phyloP scores from a whole-genome alignment of 2,797 vertebrate genomes.

The Trachurus trachurus region DNA sequence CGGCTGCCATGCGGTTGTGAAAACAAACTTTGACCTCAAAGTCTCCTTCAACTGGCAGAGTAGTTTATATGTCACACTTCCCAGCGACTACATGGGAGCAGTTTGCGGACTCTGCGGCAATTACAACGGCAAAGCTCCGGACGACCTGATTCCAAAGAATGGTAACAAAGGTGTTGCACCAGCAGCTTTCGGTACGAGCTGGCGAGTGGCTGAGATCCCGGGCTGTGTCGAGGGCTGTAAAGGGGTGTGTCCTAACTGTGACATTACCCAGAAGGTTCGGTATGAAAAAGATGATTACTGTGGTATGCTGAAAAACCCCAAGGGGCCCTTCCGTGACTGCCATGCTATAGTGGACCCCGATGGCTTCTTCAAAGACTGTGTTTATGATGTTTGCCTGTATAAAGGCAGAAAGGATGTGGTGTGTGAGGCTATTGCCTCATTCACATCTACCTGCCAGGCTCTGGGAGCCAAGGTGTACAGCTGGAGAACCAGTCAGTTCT shows the following conservation, averaged over 20 bases:
- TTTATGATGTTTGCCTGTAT: conserved; percentile 83
- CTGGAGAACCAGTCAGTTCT: conserved; percentile 83
- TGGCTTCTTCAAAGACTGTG: conserved; percentile 79
- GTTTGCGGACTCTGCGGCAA: conserved; percentile 86
- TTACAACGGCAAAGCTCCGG: conserved; percentile 67
- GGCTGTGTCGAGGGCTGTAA: conserved; percentile 76
- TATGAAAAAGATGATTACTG: conserved; percentile 78
- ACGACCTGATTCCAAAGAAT: conserved; percentile 79
- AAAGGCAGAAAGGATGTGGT: conserved; percentile 71
- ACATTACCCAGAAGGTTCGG: conserved; percentile 52
- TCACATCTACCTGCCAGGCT: conserved; percentile 81
- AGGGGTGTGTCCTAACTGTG: conserved; percentile 69
- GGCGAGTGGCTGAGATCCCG: conserved; percentile 75
- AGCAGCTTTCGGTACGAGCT: conserved; percentile 73
- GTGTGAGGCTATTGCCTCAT: conserved; percentile 80
- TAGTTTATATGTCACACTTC: conserved; percentile 68
- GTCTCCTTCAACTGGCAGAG: conserved; percentile 81
- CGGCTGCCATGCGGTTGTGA: conserved; percentile 73
- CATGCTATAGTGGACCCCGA: conserved; percentile 69
- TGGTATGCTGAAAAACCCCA: conserved; percentile 74
- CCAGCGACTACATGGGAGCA: conserved; percentile 74
- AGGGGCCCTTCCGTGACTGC: conserved; percentile 83
- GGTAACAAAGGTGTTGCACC: conserved; percentile 36
- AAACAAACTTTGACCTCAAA: conserved; percentile 78
- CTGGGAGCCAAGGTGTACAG: conserved; percentile 71